Evolutionary conservation across 1,140 invertebrate genomes (phyloP).

Genomic region (Drosophila teissieri): DNA sequence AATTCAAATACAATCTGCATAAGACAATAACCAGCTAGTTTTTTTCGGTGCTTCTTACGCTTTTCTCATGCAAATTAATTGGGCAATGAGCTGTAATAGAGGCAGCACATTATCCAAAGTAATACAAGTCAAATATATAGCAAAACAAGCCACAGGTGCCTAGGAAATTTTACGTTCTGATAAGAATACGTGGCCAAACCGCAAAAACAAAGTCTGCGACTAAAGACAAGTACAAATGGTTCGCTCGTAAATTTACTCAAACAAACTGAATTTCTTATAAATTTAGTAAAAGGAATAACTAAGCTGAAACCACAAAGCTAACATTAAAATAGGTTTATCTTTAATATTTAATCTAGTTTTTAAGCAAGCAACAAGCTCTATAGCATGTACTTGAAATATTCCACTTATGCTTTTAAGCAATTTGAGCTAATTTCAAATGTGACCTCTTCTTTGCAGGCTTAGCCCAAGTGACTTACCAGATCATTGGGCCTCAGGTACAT

Average conservation of each 20-base stretch:
- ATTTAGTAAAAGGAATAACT: too few relatives aligned
- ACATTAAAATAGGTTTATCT: not conserved
- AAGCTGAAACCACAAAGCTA: too few relatives aligned
- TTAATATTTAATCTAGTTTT: not conserved
- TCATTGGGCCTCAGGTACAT: constrained; percentile 82
- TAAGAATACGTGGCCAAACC: constrained; percentile 14
- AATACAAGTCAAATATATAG: constrained; percentile 24
- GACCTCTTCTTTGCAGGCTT: constrained; percentile 67
- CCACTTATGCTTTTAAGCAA: too few relatives aligned
- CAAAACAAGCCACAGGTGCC: constrained; percentile 3
- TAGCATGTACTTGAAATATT: too few relatives aligned
- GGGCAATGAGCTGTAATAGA: constrained; percentile 50
- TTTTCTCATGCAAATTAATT: constrained; percentile 54
- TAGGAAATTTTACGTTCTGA: constrained; percentile 45
- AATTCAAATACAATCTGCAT: not conserved
- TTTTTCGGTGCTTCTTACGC: constrained; percentile 5
- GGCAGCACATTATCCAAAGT: constrained; percentile 51
- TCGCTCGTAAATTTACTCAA: too few relatives aligned
- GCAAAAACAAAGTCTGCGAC: constrained; percentile 8
- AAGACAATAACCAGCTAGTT: constrained; percentile 27
- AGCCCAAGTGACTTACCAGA: constrained; percentile 85
- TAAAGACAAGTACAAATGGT: not conserved
- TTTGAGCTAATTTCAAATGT: constrained; percentile 8
- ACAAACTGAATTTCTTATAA: too few relatives aligned
- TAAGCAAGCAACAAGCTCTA: too few relatives aligned